phyloP scores from a whole-genome alignment of 2,797 vertebrate genomes.

The Etheostoma perlongum region DNA sequence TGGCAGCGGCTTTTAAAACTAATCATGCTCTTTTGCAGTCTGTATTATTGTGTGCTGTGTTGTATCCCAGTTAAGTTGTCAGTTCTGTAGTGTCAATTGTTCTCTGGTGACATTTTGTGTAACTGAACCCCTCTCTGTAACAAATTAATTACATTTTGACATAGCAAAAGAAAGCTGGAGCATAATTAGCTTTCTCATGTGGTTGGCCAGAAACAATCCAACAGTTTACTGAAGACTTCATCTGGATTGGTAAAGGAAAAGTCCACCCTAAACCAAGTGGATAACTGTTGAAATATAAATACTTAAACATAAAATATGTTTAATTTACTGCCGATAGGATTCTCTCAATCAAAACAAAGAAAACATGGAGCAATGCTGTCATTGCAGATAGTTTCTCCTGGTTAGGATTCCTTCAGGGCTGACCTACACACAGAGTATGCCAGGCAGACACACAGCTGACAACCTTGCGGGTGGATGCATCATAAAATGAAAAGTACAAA shows the following conservation, averaged over 20 bases:
- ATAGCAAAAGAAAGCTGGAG: constrained; percentile 16
- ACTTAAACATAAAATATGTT: neutral
- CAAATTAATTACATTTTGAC: constrained; percentile 41
- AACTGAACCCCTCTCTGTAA: constrained; percentile 17
- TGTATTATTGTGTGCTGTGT: neutral
- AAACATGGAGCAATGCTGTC: no score
- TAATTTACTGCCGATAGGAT: no score
- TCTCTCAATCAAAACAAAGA: no score
- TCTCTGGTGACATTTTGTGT: constrained; percentile 22
- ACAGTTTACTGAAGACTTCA: constrained; percentile 12
- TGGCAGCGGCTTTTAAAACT: neutral
- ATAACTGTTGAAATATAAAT: neutral
- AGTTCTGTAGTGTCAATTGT: constrained; percentile 11
- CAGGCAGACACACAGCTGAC: no score
- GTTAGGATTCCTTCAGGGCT: no score
- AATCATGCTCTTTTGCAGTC: neutral
- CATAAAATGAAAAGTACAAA: neutral
- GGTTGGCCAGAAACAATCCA: constrained; percentile 3
- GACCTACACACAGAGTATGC: no score
- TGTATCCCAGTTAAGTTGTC: constrained; percentile 7
- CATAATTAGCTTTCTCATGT: constrained; percentile 12
- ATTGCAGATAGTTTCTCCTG: no score
- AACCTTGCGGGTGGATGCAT: no score
- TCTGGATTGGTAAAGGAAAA: constrained; percentile 11
- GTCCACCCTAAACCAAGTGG: neutral